These are phyloP conservation scores for Abramis brama DNA, from an alignment of 2,113 vertebrate genomes.

Conservation along the genomic window DNA sequence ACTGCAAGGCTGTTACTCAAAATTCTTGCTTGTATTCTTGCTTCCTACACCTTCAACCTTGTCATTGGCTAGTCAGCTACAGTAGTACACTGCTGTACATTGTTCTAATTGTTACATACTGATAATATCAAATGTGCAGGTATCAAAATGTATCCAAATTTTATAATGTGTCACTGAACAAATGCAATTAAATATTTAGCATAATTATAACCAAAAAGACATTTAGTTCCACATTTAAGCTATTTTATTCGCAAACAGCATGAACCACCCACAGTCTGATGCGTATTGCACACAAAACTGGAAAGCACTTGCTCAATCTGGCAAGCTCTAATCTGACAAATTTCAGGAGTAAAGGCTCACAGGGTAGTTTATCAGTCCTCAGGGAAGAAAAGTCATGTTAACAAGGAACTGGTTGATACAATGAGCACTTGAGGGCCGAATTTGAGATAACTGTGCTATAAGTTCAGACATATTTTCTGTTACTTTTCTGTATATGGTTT, in stretches of 20 bases:
- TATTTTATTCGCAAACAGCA: background rate
- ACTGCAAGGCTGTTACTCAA: too few species aligned
- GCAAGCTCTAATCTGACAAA: slow-evolving; percentile 9
- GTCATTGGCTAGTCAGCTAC: background rate
- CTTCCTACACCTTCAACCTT: background rate
- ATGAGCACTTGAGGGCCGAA: background rate
- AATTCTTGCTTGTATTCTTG: too few species aligned
- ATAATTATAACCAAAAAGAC: background rate
- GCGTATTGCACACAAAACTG: slow-evolving; percentile 2
- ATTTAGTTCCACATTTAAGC: background rate
- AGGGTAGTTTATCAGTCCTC: slow-evolving; percentile 24
- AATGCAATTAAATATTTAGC: background rate
- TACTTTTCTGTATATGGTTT: background rate
- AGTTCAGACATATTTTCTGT: background rate
- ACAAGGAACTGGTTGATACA: slow-evolving; percentile 9
- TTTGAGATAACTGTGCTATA: background rate
- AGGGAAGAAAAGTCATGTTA: slow-evolving; percentile 3
- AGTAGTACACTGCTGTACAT: background rate
- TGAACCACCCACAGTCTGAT: slow-evolving; percentile 5
- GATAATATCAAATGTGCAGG: background rate
- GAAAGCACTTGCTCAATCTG: slow-evolving; percentile 23
- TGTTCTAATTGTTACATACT: background rate
- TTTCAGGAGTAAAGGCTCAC: background rate
- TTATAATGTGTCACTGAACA: background rate
- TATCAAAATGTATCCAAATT: background rate